phyloP scores from a whole-genome alignment of 2,113 vertebrate species.

The Pseudorasbora parva region DNA sequence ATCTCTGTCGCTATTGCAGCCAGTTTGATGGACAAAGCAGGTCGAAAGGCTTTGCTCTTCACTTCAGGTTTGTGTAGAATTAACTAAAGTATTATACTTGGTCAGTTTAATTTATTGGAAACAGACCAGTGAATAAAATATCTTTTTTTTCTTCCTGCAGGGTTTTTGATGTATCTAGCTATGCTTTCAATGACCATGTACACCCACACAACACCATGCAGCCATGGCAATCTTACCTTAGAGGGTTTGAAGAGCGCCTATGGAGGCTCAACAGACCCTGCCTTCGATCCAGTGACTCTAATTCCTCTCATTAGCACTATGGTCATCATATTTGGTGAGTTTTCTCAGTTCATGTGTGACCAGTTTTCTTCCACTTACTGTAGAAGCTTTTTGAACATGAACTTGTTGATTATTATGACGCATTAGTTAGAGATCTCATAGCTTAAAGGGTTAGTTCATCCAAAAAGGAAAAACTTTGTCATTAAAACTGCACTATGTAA shows the following conservation, averaged over 20 bases:
- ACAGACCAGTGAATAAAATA: not conserved
- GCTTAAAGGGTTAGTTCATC: too few relatives aligned
- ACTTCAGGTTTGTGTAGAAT: constrained; percentile 76
- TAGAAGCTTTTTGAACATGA: not conserved
- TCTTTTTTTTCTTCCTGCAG: constrained; percentile 57
- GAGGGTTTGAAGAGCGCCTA: constrained; percentile 53
- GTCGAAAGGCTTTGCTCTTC: constrained; percentile 89
- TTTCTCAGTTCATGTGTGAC: not conserved
- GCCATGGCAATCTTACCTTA: constrained; percentile 49
- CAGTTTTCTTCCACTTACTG: not conserved
- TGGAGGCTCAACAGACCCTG: not conserved
- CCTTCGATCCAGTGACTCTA: constrained; percentile 67
- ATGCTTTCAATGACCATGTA: constrained; percentile 84
- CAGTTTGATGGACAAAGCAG: constrained; percentile 87
- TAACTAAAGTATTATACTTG: not conserved
- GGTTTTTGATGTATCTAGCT: constrained; percentile 83
- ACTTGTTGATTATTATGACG: not conserved
- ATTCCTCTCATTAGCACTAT: constrained; percentile 87
- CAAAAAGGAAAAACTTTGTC: too few relatives aligned
- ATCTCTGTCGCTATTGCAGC: constrained; percentile 83
- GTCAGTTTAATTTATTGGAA: not conserved
- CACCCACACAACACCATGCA: constrained; percentile 59
- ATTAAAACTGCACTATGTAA: too few relatives aligned
- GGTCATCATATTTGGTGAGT: constrained; percentile 91
- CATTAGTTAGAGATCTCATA: not conserved